These are phyloP conservation scores for Timema cristinae DNA, from an alignment of 2,888 invertebrate genomes.

Conservation along the genomic window DNA sequence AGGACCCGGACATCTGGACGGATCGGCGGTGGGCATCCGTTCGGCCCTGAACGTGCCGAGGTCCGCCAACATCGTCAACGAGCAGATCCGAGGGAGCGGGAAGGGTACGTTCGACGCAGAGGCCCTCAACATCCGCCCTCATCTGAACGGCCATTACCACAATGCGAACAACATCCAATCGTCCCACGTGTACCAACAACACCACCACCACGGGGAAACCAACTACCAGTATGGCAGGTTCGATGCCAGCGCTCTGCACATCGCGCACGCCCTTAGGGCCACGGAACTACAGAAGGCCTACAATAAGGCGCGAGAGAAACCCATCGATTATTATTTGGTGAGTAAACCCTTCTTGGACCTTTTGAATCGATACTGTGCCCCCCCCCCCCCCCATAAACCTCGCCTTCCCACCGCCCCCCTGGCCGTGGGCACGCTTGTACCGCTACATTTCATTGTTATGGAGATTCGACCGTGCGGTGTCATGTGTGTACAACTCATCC, in stretches of 20 bases:
- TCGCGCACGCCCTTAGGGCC: slow-evolving; percentile 87
- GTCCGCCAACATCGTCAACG: slow-evolving; percentile 83
- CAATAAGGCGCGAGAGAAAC: slow-evolving; percentile 79
- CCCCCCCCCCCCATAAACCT: too few relatives aligned
- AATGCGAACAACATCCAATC: slow-evolving; percentile 36
- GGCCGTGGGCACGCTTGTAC: too few relatives aligned
- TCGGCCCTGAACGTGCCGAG: slow-evolving; percentile 86
- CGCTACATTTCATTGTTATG: too few relatives aligned
- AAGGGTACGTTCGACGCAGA: slow-evolving; percentile 52
- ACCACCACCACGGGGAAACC: slow-evolving; percentile 38
- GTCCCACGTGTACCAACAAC: slow-evolving; percentile 35
- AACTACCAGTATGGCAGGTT: slow-evolving; percentile 79
- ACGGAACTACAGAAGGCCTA: slow-evolving; percentile 89
- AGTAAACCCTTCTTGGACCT: slow-evolving; percentile 45
- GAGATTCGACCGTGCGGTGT: too few relatives aligned
- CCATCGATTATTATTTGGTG: slow-evolving; percentile 87
- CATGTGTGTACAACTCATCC: too few relatives aligned
- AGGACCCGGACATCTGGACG: slow-evolving; percentile 87
- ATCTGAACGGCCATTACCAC: slow-evolving; percentile 44
- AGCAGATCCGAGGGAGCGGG: slow-evolving; percentile 80
- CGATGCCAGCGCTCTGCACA: slow-evolving; percentile 90
- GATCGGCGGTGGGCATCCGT: slow-evolving; percentile 83
- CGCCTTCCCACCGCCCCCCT: too few relatives aligned
- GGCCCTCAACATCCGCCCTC: slow-evolving; percentile 52
- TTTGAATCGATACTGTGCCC: too few relatives aligned